Conservation (phyloP, 2,888 invertebrate species). For the Lacanobia oleracea region DNA sequence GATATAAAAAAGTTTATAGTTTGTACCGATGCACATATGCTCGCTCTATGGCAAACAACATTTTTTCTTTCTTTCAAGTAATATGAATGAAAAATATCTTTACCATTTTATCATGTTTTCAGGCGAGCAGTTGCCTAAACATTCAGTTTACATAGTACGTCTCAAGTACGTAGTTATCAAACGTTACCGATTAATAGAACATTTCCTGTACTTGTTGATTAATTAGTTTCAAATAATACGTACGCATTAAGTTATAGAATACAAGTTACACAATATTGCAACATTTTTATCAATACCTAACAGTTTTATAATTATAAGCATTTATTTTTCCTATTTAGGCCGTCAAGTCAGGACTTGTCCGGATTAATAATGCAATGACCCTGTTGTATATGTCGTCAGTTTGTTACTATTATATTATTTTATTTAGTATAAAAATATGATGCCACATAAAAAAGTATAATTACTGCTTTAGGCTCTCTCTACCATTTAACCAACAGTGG, state of each 20-base stretch:
- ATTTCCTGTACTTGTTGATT: constrained; percentile 3
- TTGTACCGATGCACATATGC: no score
- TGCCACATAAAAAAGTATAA: no score
- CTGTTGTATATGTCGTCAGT: not conserved
- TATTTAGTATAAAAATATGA: no score
- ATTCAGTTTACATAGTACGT: not conserved
- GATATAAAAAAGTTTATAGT: no score
- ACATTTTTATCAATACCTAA: constrained; percentile 26
- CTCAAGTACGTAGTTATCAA: not conserved
- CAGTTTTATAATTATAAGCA: not conserved
- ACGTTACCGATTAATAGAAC: not conserved
- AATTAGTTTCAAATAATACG: constrained; percentile 2
- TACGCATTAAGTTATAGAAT: constrained; percentile 3
- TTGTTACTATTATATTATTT: not conserved
- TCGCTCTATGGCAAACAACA: no score
- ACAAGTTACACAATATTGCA: constrained; percentile 41
- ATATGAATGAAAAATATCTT: not conserved
- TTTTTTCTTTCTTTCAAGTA: no score
- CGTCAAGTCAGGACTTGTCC: constrained; percentile 29
- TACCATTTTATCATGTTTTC: not conserved
- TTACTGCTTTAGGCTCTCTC: no score
- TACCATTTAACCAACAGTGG: no score
- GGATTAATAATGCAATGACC: not conserved
- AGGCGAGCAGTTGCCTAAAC: not conserved
- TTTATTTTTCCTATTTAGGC: constrained; percentile 1